Evolutionary conservation across 1,140 invertebrate species (phyloP).

Genomic region (Lordiphosa clarofinis): DNA sequence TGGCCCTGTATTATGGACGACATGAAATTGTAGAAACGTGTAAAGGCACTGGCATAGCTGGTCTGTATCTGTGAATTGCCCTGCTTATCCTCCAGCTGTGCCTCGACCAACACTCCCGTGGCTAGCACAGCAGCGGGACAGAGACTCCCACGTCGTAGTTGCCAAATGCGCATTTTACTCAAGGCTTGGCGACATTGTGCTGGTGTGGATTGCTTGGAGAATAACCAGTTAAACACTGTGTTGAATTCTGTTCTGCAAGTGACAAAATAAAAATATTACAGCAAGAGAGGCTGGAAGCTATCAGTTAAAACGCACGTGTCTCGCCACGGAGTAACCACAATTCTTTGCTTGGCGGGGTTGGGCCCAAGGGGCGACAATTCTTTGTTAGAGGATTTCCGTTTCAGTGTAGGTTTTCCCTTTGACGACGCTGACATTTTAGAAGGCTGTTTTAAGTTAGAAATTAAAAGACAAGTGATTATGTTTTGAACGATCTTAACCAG

Average conservation of each 20-base stretch:
- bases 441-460: too few species aligned
- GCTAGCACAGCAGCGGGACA: constrained; percentile 75
- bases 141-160: constrained; percentile 49
- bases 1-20: constrained; percentile 69
- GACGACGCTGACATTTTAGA: neutral
- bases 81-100: constrained; percentile 44
- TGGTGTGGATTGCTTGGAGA: constrained; percentile 17
- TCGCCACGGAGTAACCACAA: constrained; percentile 60
- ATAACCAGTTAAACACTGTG: constrained; percentile 53
- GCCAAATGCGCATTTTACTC: constrained; percentile 62
- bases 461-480: too few species aligned
- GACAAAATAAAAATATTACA: too few species aligned
- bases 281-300: neutral
- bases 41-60: constrained; percentile 66
- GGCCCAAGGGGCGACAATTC: neutral
- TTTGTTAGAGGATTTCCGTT: constrained; percentile 7
- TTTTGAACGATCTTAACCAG: too few species aligned
- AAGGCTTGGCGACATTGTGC: constrained; percentile 31
- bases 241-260: constrained; percentile 61
- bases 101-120: constrained; percentile 56
- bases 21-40: constrained; percentile 77
- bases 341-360: constrained; percentile 33
- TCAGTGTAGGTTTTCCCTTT: neutral
- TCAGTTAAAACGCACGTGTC: constrained; percentile 52
- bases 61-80: constrained; percentile 34